A percentile compares a stretch with the other conserved stretches of the same genome.
These are phyloP conservation scores for Hapalemur alaotrensis DNA, from an alignment of 2,797 vertebrate genomes.

Conservation along the genomic window DNA sequence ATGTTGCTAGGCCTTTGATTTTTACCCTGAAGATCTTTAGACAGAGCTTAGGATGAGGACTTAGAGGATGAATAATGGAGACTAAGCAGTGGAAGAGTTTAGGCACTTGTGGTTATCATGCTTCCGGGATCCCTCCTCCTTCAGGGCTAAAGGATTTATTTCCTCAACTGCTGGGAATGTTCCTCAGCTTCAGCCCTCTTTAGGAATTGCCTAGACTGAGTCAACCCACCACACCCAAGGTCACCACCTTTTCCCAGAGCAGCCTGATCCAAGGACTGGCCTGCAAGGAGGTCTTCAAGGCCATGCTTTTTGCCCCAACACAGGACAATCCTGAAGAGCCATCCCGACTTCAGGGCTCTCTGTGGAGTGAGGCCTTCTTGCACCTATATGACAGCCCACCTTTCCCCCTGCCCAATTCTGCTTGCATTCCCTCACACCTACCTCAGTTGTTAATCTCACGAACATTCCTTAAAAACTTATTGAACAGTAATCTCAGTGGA, in stretches of 20 bases:
- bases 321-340: background rate
- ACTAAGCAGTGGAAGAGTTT: background rate
- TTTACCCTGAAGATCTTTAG: background rate
- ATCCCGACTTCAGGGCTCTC: background rate
- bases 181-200: background rate
- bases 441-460: background rate
- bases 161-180: background rate
- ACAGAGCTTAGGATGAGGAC: background rate
- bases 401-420: background rate
- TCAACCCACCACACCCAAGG: background rate
- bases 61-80: background rate
- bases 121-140: background rate
- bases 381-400: background rate
- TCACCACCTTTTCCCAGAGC: too few relatives aligned
- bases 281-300: too few relatives aligned
- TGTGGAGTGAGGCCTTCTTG: too few relatives aligned
- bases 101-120: fast-evolving
- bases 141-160: background rate
- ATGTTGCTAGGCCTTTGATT: background rate
- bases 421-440: background rate
- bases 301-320: background rate
- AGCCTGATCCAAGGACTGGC: too few relatives aligned
- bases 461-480: background rate
- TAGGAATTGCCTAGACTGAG: background rate
- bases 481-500: background rate